Evolutionary conservation across 2,888 invertebrate genomes (phyloP), one percentile per base, ranked within the genome.

Genomic region (Agriopis aurantiaria): DNA sequence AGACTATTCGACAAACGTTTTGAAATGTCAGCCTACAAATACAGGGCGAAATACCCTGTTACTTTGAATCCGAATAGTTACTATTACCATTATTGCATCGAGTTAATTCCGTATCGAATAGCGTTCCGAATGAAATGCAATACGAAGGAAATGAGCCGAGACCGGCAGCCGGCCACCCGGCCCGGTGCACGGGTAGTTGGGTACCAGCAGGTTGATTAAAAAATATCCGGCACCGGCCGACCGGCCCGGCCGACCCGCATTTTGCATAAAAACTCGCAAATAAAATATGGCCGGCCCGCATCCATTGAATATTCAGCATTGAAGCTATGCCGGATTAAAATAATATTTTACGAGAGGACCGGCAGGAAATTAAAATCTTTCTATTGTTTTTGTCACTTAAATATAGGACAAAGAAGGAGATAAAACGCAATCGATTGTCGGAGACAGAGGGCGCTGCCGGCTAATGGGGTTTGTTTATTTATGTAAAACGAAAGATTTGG

Each of bases 341-440:
- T 89, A 88, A 90, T 90, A 91, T 89, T 91, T 91, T 86, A 88
- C 84, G 82, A 82, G 82, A 82, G 77, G 80, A 76, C 75, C 77
- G 83, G 80, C 90, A 88, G 91, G 91, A 91, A 92, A 92, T 92
- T 90, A 89, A 91, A 90, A 83, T 82, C 82, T 88, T 85, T 85
- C 88, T 85, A 88, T 90, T 90, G 89, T 89, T 89, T 88, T 87
- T 85, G 84, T 84, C 88, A 83, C 83, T 82, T 81, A 80, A 82
- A 81, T 78, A 79, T 78, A 71, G 69, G 68, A 83, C 80, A 84
- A 85, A 79, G 79, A 76, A 65, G 71, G 72, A 78, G 78, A 81
- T 80, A 79, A 78, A 78, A 74, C 60, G 72, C 74, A 73, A 78
- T 77, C 75, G 73, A 75, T 71, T 69, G 71, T 72, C 53, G 66